Conservation (phyloP, 2,113 vertebrate genomes). For the Ophiodon elongatus region DNA sequence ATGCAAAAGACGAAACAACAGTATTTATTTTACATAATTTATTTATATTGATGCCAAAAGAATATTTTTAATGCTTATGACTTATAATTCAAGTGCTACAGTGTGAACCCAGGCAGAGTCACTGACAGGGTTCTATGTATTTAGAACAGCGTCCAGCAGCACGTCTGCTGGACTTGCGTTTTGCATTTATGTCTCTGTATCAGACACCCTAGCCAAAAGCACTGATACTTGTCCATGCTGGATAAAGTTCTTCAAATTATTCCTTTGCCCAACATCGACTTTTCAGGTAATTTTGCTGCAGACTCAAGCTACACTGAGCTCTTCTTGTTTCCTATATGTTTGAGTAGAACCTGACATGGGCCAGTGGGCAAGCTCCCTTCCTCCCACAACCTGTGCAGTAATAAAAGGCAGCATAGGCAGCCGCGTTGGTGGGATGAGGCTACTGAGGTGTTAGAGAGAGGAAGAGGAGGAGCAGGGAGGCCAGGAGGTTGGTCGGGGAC, state of each 20-base stretch:
- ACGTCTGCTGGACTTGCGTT: too few species aligned
- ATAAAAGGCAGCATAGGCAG: conserved; percentile 46
- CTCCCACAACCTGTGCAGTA: conserved; percentile 40
- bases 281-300: neutral
- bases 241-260: conserved; percentile 13
- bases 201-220: neutral
- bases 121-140: neutral
- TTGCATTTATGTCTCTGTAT: neutral
- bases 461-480: conserved; percentile 38
- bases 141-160: neutral
- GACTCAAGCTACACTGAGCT: conserved; percentile 46
- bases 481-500: conserved; percentile 43
- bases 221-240: neutral
- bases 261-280: conserved; percentile 17
- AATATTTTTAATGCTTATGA: neutral
- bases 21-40: neutral
- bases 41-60: neutral
- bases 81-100: neutral
- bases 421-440: conserved; percentile 22
- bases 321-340: conserved; percentile 61
- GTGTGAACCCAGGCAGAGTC: neutral
- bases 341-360: conserved; percentile 58
- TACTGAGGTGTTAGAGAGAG: conserved; percentile 42
- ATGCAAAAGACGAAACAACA: neutral
- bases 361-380: conserved; percentile 58